phyloP scores from a whole-genome alignment of 1,140 invertebrate species.

The Cydia amplana region DNA sequence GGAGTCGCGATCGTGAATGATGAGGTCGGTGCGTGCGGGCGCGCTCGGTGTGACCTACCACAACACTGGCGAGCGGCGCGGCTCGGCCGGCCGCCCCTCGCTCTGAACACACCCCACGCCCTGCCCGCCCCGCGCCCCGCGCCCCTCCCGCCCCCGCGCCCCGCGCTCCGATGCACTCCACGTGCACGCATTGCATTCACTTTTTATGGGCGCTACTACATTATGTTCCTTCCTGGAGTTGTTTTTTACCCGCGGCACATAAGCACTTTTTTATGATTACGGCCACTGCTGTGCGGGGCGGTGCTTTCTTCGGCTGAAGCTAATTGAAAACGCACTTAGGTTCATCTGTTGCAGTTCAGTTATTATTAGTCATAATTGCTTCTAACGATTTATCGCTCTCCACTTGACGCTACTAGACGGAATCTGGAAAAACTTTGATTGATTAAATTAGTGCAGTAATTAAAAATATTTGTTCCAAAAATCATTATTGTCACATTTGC shows the following conservation, averaged over 20 bases:
- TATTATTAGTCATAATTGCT: conserved; percentile 35
- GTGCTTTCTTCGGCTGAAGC: conserved; percentile 62
- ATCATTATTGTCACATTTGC: neutral
- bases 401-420: neutral
- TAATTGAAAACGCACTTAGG: conserved; percentile 62
- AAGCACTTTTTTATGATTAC: conserved; percentile 76
- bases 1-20: conserved; percentile 64
- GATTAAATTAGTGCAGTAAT: conserved; percentile 12
- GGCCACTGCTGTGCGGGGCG: conserved; percentile 60
- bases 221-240: conserved; percentile 72
- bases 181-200: conserved; percentile 76
- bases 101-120: conserved; percentile 65
- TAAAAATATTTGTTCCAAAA: conserved; percentile 6
- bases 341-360: conserved; percentile 41
- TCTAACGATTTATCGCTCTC: neutral
- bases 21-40: conserved; percentile 55
- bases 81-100: conserved; percentile 69
- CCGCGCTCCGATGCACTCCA: conserved; percentile 61
- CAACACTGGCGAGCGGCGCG: conserved; percentile 72
- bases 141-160: conserved; percentile 40
- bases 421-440: neutral
- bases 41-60: conserved; percentile 75
- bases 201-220: conserved; percentile 75
- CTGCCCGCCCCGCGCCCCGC: conserved; percentile 59
- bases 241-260: conserved; percentile 70